phyloP scores from a whole-genome alignment of 2,888 invertebrate species.

The Dryococelus australis region DNA sequence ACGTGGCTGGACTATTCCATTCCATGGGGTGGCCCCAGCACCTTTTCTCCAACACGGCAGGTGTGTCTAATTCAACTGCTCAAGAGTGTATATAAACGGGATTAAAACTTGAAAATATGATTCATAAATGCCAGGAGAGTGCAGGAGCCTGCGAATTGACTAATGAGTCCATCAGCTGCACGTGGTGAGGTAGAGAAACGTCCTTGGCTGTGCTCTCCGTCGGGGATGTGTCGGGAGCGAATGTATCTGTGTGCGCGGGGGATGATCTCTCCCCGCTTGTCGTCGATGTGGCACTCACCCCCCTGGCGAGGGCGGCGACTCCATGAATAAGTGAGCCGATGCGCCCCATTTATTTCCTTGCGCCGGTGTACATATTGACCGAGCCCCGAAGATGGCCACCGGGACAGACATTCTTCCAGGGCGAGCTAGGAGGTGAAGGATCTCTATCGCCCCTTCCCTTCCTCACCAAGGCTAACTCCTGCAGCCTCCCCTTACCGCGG shows the following conservation, averaged over 20 bases:
- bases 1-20: too few relatives aligned
- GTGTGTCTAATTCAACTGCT: too few relatives aligned
- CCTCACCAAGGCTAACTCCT: neutral
- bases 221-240: too few relatives aligned
- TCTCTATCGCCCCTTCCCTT: neutral
- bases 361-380: conserved; percentile 7
- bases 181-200: too few relatives aligned
- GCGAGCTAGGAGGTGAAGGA: conserved; percentile 22
- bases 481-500: neutral
- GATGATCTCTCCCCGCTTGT: neutral
- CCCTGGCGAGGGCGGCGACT: neutral
- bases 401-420: neutral
- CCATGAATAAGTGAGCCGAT: conserved; percentile 1
- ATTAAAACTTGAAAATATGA: too few relatives aligned
- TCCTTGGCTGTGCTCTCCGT: too few relatives aligned
- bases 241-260: neutral
- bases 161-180: too few relatives aligned
- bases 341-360: neutral
- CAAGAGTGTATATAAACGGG: too few relatives aligned
- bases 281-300: neutral
- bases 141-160: too few relatives aligned
- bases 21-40: too few relatives aligned
- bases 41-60: too few relatives aligned
- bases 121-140: too few relatives aligned
- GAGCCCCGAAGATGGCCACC: neutral